These are phyloP conservation scores for Apocheima hispidaria DNA, from an alignment of 2,888 invertebrate genomes.

Conservation along the genomic window DNA sequence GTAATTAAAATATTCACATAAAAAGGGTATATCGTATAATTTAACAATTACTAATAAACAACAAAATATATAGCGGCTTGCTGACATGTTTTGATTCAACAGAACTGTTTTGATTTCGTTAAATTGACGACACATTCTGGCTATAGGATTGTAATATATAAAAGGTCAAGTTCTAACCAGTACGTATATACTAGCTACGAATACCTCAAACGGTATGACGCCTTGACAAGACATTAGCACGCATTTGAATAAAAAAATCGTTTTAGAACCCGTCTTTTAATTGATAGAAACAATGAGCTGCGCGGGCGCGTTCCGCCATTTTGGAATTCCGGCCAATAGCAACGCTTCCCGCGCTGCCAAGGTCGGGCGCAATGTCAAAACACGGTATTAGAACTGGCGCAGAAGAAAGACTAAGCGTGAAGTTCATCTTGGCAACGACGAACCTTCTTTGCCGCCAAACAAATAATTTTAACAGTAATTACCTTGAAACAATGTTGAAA, in stretches of 20 bases:
- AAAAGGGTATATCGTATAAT: too few species aligned
- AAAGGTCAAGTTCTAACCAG: not conserved
- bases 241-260: conserved; percentile 63
- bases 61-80: too few species aligned
- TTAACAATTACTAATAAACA: too few species aligned
- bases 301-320: conserved; percentile 74
- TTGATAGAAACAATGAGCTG: conserved; percentile 78
- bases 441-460: too few species aligned
- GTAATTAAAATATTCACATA: too few species aligned
- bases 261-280: conserved; percentile 75
- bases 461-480: too few species aligned
- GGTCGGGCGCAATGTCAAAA: conserved; percentile 83
- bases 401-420: not conserved
- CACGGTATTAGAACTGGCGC: conserved; percentile 26
- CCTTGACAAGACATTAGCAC: conserved; percentile 38
- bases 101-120: too few species aligned
- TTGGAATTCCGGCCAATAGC: conserved; percentile 74
- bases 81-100: too few species aligned
- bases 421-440: too few species aligned
- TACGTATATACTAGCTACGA: not conserved
- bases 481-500: too few species aligned
- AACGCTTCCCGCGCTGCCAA: conserved; percentile 58
- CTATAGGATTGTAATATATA: not conserved
- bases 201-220: conserved; percentile 31
- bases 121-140: too few species aligned